phyloP scores from a whole-genome alignment of 2,113 vertebrate species.

The Tringa solitaria region DNA sequence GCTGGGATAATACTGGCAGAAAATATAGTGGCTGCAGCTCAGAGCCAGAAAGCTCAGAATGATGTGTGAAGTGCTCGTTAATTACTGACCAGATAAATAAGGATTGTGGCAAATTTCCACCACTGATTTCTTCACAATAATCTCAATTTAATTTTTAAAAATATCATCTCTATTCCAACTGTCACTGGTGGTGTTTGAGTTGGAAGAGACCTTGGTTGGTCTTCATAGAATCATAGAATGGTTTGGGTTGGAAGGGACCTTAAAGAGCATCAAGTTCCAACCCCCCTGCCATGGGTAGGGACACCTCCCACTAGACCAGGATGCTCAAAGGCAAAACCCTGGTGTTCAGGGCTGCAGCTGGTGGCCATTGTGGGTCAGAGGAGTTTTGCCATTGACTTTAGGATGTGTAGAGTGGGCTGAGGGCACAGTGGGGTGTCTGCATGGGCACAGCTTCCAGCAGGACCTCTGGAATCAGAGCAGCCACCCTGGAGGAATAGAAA shows the following conservation, averaged over 20 bases:
- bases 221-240: background rate
- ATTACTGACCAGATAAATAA: background rate
- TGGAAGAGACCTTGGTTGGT: background rate
- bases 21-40: background rate
- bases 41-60: background rate
- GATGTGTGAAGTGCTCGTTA: background rate
- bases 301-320: background rate
- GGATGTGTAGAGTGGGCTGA: accelerated
- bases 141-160: background rate
- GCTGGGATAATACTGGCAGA: background rate
- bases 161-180: too few species aligned
- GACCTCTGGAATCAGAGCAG: background rate
- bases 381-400: background rate
- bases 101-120: background rate
- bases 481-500: background rate
- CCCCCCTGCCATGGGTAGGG: background rate
- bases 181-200: background rate
- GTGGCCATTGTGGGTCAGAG: background rate
- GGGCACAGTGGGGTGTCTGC: accelerated
- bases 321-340: background rate
- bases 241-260: background rate
- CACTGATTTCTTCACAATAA: background rate
- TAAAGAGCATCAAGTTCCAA: background rate
- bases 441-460: background rate
- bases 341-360: too few species aligned